Conservation (phyloP, 2,113 vertebrate genomes). For the Sclerurus mexicanus region DNA sequence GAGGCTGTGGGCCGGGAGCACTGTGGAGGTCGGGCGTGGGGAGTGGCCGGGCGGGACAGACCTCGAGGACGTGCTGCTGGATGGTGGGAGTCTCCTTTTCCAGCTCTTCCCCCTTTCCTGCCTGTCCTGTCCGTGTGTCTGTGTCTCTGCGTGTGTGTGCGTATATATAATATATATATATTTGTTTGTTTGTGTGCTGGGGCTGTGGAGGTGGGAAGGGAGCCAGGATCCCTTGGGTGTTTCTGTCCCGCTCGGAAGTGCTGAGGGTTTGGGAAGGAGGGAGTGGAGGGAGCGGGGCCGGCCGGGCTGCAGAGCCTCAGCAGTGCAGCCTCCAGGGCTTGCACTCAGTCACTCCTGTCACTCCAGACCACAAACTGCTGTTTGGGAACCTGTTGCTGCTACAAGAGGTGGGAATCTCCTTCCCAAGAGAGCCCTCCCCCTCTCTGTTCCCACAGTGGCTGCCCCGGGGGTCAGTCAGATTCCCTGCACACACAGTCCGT, state of each 20-base stretch:
- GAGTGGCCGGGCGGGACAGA: constrained; percentile 27
- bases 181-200: constrained; percentile 12
- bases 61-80: constrained; percentile 51
- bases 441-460: background rate
- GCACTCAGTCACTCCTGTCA: constrained; percentile 43
- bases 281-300: background rate
- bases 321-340: background rate
- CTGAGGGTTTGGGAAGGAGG: background rate
- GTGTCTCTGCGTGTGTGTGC: background rate
- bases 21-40: background rate
- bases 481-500: background rate
- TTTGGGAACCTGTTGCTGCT: constrained; percentile 62
- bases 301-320: background rate
- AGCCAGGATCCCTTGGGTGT: background rate
- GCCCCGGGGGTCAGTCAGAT: background rate
- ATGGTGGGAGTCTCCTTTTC: constrained; percentile 35
- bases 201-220: constrained; percentile 17
- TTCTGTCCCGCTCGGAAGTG: background rate
- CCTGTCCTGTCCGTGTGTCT: constrained; percentile 32
- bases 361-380: constrained; percentile 37
- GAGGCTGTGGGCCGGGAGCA: background rate
- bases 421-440: constrained; percentile 1
- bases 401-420: constrained; percentile 53
- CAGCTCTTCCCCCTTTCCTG: constrained; percentile 22
- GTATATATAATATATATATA: constrained; percentile 34